phyloP scores from a whole-genome alignment of 2,113 vertebrate species.

The Caloenas nicobarica region DNA sequence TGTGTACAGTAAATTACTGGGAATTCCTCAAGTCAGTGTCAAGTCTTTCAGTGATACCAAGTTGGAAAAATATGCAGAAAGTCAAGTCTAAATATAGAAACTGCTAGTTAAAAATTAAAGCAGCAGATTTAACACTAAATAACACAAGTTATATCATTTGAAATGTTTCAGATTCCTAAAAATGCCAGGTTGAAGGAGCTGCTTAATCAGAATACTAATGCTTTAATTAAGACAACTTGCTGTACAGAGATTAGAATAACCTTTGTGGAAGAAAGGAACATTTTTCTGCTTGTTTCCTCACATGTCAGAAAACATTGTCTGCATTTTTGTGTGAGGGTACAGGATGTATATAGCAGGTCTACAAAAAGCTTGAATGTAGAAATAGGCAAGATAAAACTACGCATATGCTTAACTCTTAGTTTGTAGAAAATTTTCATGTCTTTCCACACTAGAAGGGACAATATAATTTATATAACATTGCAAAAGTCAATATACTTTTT shows the following conservation, averaged over 20 bases:
- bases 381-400: neutral
- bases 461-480: neutral
- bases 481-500: neutral
- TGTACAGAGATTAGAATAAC: neutral
- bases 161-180: neutral
- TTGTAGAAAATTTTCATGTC: neutral
- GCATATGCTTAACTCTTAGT: neutral
- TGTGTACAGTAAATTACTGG: neutral
- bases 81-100: conserved; percentile 1
- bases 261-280: neutral
- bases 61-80: neutral
- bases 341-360: neutral
- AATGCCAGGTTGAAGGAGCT: neutral
- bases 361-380: neutral
- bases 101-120: neutral
- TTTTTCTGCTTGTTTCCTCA: neutral
- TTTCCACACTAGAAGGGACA: neutral
- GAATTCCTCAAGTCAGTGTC: neutral
- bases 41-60: neutral
- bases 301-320: neutral
- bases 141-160: neutral
- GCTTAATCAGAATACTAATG: neutral
- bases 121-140: neutral
- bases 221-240: neutral
- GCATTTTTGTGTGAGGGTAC: neutral